Percentiles rank a stretch among this genome's conserved stretches.
These are phyloP conservation scores for Neuroscelio doddi DNA, from an alignment of 2,888 invertebrate genomes.

Conservation along the genomic window DNA sequence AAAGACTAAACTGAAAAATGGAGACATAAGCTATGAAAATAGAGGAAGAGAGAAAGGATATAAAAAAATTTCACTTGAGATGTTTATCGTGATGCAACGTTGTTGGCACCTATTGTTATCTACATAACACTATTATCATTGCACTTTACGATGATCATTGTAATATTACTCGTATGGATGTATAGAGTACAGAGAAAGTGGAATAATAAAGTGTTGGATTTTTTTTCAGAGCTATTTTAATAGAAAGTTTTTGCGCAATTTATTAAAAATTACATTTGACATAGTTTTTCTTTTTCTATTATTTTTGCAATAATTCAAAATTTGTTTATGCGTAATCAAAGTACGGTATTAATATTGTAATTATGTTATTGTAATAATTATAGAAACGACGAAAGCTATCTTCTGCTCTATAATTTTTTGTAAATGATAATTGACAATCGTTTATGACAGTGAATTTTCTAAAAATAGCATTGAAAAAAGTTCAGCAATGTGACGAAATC, in stretches of 20 bases:
- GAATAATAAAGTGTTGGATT: no score
- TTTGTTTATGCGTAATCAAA: no score
- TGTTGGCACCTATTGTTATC: constrained; percentile 51
- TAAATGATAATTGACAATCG: constrained; percentile 1
- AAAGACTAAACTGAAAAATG: constrained; percentile 11
- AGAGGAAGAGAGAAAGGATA: constrained; percentile 18
- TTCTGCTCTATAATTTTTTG: no score
- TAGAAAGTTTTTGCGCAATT: no score
- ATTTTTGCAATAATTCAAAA: no score
- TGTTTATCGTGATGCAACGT: constrained; percentile 59
- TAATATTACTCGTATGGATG: constrained; percentile 31
- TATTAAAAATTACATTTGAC: no score
- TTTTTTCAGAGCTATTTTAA: constrained; percentile 21
- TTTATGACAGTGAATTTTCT: neutral
- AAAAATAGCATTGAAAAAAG: constrained; percentile 28
- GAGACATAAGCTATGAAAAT: constrained; percentile 12
- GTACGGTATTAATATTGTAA: no score
- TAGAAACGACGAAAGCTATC: no score
- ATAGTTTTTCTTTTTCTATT: no score
- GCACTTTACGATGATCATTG: constrained; percentile 35
- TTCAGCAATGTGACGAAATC: constrained; percentile 28
- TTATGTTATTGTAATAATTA: no score
- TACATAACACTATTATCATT: constrained; percentile 44
- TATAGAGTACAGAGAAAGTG: constrained; percentile 24
- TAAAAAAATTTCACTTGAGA: constrained; percentile 52